Evolutionary conservation across 2,888 invertebrate genomes (phyloP), one percentile per base, ranked within the genome.

Genomic region (Chaetogeoica ovagalla): DNA sequence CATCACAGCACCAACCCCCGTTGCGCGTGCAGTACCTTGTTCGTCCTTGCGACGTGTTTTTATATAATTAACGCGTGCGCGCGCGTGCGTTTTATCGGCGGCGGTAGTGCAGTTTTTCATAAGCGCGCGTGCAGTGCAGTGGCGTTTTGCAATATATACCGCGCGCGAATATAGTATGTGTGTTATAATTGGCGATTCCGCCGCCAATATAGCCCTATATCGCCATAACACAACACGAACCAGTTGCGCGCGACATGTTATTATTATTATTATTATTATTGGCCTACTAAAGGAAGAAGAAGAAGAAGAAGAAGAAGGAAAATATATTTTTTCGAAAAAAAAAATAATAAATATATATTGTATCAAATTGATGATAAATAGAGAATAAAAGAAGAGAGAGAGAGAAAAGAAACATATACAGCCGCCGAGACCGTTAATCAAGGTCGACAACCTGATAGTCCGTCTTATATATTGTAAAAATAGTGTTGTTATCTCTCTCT

Each of bases 361-460:
- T 30, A 30, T 30, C 30, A 30, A 30, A 30, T 30, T 2, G 30
- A 30, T 30, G 30, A 30, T 13, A 21, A 48, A 68, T 11, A 48
- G 9, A 39, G 4, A 39, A 19, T 30, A 39, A 59, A 55, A 59
- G 48, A 70, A 37, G 62, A 52, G 65, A n/a, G 62, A 37, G 59
- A 37, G 60, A 70, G 52, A 77, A 75, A 71, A 77, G 30, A 52
- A 62, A 74, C n/a, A 15, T n/a, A 52, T 8, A 63, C 30, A 5
- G 70, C 70, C 79, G 71, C 63, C 70, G 62, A 71, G 65, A 79
- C 79, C 79, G 79, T 79, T 79, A 79, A 79, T 79, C 79, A 79
- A 79, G 79, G 63, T 79, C 79, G 79, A 70, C 79, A 71, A 79
- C 79, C 79, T 79, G 79, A 57, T 79, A 55, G 55, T 37, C 68